Percentiles rank a stretch among this genome's conserved stretches.
Conservation (phyloP, 2,888 invertebrate species). For the Sphaerophoria rueppellii region DNA sequence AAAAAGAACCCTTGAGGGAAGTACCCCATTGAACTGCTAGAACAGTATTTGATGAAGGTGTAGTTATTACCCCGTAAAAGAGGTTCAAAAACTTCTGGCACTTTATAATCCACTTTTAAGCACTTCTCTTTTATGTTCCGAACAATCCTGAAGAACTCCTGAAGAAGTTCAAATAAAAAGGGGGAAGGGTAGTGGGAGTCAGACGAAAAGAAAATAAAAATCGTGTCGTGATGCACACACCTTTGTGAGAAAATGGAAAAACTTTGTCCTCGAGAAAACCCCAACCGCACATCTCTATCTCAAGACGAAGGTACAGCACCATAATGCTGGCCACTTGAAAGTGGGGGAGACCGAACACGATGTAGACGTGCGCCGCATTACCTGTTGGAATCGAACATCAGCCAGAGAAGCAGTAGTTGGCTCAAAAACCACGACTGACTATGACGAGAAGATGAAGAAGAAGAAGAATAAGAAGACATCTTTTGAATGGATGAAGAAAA, state of each 20-base stretch:
- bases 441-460: not conserved
- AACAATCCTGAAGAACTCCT: not conserved
- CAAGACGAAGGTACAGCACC: not conserved
- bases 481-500: constrained; percentile 34
- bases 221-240: constrained; percentile 42
- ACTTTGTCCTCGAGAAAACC: constrained; percentile 59
- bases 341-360: constrained; percentile 56
- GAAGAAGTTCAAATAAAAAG: not conserved
- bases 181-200: not conserved
- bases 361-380: constrained; percentile 40
- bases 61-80: constrained; percentile 64
- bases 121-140: constrained; percentile 55
- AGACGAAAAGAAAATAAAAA: not conserved
- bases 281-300: constrained; percentile 31
- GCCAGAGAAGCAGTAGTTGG: not conserved
- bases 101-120: constrained; percentile 67
- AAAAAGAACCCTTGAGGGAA: not conserved
- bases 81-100: constrained; percentile 60
- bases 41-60: constrained; percentile 54
- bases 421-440: not conserved
- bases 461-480: constrained; percentile 19
- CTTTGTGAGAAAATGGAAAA: constrained; percentile 54
- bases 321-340: constrained; percentile 21
- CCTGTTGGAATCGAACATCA: constrained; percentile 31
- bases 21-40: not conserved